These are phyloP conservation scores for Geococcyx californianus DNA, from an alignment of 2,113 vertebrate species.

Conservation along the genomic window DNA sequence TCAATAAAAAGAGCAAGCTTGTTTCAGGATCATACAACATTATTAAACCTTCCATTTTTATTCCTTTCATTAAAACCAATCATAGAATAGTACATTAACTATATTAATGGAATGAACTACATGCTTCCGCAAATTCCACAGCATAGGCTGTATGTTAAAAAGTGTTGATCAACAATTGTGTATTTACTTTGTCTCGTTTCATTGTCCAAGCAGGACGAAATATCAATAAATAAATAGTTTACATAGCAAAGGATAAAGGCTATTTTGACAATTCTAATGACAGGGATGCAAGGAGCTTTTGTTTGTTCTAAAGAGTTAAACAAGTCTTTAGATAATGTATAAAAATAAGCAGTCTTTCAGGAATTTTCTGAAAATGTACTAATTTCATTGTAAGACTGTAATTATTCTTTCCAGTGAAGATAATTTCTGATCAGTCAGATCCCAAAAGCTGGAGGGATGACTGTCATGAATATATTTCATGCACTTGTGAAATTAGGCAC, in stretches of 20 bases:
- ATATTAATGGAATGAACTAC: not conserved
- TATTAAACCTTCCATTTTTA: not conserved
- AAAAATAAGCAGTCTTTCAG: not conserved
- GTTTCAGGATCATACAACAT: not conserved
- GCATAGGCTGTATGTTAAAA: not conserved
- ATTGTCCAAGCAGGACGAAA: not conserved
- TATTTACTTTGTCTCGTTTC: not conserved
- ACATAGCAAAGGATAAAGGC: not conserved
- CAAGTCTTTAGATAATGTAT: not conserved
- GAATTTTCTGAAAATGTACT: not conserved
- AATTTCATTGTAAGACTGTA: not conserved
- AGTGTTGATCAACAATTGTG: not conserved
- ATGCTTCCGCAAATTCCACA: not conserved
- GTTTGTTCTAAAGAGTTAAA: not conserved
- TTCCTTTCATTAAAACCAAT: not conserved
- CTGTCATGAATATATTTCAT: not conserved
- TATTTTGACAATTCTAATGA: not conserved
- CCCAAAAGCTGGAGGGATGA: not conserved
- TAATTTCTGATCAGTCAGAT: not conserved
- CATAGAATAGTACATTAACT: not conserved
- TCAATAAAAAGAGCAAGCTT: not conserved
- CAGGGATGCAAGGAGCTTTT: not conserved
- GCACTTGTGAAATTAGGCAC: not conserved
- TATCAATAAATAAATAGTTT: not conserved
- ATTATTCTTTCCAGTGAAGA: not conserved